These are phyloP conservation scores for Scleropages formosus DNA, from an alignment of 2,797 vertebrate genomes.

Conservation along the genomic window DNA sequence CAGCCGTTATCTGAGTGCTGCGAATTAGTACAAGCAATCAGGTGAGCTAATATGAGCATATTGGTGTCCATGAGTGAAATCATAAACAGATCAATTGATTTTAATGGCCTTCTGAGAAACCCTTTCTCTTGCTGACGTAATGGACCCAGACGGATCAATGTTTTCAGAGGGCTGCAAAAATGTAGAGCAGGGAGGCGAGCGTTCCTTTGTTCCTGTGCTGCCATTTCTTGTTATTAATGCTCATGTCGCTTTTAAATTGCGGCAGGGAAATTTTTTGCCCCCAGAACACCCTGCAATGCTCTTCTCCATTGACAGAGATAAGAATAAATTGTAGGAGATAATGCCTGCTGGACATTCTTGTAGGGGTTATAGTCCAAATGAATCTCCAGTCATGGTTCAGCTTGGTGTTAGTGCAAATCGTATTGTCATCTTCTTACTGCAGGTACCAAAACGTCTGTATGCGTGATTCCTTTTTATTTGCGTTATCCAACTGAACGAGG, in stretches of 20 bases:
- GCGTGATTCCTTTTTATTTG: neutral
- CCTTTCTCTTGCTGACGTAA: slow-evolving; percentile 41
- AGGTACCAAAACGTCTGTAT: slow-evolving; percentile 31
- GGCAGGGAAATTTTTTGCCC: slow-evolving; percentile 27
- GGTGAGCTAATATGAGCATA: slow-evolving; percentile 39
- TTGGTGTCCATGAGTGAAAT: slow-evolving; percentile 43
- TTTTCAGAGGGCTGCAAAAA: slow-evolving; percentile 22
- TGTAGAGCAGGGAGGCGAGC: neutral
- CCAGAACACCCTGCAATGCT: slow-evolving; percentile 20
- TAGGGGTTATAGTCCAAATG: slow-evolving; percentile 42
- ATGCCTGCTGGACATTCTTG: slow-evolving; percentile 35
- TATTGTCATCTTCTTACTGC: slow-evolving; percentile 38
- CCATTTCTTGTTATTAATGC: slow-evolving; percentile 33
- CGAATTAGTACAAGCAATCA: slow-evolving; percentile 47
- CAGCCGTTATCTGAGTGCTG: neutral
- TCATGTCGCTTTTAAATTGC: slow-evolving; percentile 40
- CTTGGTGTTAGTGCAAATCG: slow-evolving; percentile 34
- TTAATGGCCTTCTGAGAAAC: slow-evolving; percentile 35
- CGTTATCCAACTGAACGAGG: neutral
- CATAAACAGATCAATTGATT: slow-evolving; percentile 49
- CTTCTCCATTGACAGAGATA: slow-evolving; percentile 37
- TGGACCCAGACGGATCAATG: neutral
- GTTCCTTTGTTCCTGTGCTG: slow-evolving; percentile 31
- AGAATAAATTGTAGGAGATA: slow-evolving; percentile 23
- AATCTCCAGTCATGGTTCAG: slow-evolving; percentile 39